Base-by-base conservation (phyloP, 2,113 vertebrate genomes). In the Geococcyx californianus region DNA sequence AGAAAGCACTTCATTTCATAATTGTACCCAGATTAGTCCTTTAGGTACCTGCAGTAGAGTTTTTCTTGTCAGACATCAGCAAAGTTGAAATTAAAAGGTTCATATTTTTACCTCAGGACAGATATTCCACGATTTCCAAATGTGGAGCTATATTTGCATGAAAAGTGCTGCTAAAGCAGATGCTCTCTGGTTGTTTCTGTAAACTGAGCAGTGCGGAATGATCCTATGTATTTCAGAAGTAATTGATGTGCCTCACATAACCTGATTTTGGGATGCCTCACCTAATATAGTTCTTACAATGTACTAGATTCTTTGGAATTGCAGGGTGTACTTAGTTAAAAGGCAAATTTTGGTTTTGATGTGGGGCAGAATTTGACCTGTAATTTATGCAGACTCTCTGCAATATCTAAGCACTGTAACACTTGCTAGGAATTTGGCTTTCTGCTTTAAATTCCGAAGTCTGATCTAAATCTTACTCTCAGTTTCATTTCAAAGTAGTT, bases 401-500 rank as follows among this genome's bases (percentile, higher is more conserved):
- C 2, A 0, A 34, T 85, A 60, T 17, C 13, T 62, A 16, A 44
- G 31, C 12, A 21, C 69, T 42, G 29, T 76, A 49, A 78, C 4
- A 3, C 10, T 55, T 55, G 13, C 18, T 59, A 56, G 33, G 26
- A 73, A 45, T 84, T 73, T 40, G 56, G 7, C 34, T 85, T 85
- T 78, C 60, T 51, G 28, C 75, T 76, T 68, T 68, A 25, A 25
- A 5, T 89, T 31, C 16, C 5, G 10, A 79, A 76, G 36, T 42
- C 52, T 78, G 25, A 63, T 87, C 72, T 60, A 75, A 84, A 24
- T 91, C 49, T 75, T 81, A 49, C 19, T 14, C 34, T 92, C 8
- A 10, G 23, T 85, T 89, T 95, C 5, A 79, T 94, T 94, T 93
- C 40, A 58, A 93, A 82, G 66, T 54, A 82, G 52, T 73, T 94